phyloP scores from a whole-genome alignment of 2,797 vertebrate genomes.

The Lates japonicus region DNA sequence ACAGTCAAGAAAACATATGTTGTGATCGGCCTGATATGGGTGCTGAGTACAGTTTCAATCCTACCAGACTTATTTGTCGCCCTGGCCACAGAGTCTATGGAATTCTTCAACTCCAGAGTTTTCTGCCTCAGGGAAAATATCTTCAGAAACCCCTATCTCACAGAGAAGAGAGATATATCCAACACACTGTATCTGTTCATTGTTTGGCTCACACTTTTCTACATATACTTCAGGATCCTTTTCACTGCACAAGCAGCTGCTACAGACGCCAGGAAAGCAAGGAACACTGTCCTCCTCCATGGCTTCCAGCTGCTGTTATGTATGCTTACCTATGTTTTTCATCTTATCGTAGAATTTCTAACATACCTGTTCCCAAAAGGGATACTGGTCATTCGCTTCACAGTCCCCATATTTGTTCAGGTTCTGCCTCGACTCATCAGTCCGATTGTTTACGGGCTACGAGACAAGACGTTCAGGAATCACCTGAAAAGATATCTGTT shows the following conservation, averaged over 20 bases:
- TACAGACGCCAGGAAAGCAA: constrained; percentile 62
- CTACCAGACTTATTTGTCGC: constrained; percentile 63
- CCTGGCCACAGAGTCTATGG: constrained; percentile 45
- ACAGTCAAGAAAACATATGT: constrained; percentile 67
- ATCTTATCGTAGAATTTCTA: constrained; percentile 5
- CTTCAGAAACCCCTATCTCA: constrained; percentile 44
- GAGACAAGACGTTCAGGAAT: constrained; percentile 59
- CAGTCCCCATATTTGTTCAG: constrained; percentile 22
- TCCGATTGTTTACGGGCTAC: constrained; percentile 55
- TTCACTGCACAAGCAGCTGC: constrained; percentile 60
- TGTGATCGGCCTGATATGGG: constrained; percentile 71
- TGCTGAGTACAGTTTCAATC: constrained; percentile 46
- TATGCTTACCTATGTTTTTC: constrained; percentile 52
- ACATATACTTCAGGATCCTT: constrained; percentile 75
- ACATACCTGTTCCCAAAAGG: constrained; percentile 34
- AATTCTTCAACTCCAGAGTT: constrained; percentile 62
- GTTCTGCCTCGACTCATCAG: constrained; percentile 59
- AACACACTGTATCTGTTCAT: constrained; percentile 54
- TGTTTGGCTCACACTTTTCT: constrained; percentile 76
- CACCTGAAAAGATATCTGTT: constrained; percentile 45
- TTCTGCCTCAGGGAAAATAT: constrained; percentile 55
- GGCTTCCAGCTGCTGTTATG: constrained; percentile 67
- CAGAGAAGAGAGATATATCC: constrained; percentile 49
- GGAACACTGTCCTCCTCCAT: constrained; percentile 69
- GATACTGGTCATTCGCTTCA: constrained; percentile 28